Percentiles rank a stretch among this genome's conserved stretches.
Evolutionary conservation across 1,140 invertebrate genomes (phyloP).

Genomic region (Sinonovacula constricta): DNA sequence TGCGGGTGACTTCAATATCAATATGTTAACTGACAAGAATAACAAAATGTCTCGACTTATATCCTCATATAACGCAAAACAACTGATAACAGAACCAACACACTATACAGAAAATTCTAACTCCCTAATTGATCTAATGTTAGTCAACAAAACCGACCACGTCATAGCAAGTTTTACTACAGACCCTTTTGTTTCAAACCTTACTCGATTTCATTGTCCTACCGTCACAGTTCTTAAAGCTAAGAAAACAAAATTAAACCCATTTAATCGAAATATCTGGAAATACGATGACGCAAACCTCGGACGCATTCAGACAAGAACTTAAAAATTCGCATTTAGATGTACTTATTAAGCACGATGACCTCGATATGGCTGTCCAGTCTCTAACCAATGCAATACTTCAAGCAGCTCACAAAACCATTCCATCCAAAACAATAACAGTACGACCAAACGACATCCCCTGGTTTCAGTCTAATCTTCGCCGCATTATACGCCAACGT

Average conservation of each 20-base stretch:
- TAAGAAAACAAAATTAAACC: background rate
- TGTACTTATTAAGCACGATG: background rate
- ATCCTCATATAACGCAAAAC: constrained; percentile 6
- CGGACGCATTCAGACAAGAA: background rate
- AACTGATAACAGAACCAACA: constrained; percentile 13
- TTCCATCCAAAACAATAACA: constrained; percentile 45
- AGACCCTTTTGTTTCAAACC: constrained; percentile 18
- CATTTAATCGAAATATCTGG: constrained; percentile 23
- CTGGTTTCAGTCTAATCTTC: constrained; percentile 34
- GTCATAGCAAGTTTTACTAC: constrained; percentile 9
- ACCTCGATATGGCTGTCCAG: background rate
- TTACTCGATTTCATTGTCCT: constrained; percentile 20
- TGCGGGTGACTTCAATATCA: constrained; percentile 13
- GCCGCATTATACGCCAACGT: constrained; percentile 10
- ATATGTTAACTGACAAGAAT: background rate
- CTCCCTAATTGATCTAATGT: constrained; percentile 16
- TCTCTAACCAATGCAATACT: background rate
- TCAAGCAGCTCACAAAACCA: background rate
- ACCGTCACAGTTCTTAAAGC: background rate
- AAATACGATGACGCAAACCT: constrained; percentile 3
- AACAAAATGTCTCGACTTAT: constrained; percentile 13
- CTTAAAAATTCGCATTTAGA: constrained; percentile 1
- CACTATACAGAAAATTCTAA: constrained; percentile 17
- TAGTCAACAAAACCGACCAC: background rate
- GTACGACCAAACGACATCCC: constrained; percentile 3